Base-by-base conservation (phyloP, 92 coral and sea anemone species). In the Epizoanthus ramosus region DNA sequence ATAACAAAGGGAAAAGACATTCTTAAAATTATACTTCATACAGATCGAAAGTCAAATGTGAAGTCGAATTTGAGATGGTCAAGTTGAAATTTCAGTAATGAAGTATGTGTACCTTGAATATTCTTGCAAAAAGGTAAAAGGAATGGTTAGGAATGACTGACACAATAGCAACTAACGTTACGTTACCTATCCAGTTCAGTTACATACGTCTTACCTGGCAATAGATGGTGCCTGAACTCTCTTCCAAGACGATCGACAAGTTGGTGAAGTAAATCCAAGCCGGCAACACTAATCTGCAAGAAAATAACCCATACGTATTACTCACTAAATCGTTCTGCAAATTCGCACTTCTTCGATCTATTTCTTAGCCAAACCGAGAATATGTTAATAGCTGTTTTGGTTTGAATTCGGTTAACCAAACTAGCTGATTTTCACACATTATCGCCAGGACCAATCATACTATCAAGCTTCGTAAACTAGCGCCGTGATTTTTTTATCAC, bases 231-330 rank as follows among this genome's bases (percentile, higher is more conserved):
- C 57, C 90, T 93, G 84, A 96, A 94, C 28, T 90, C 84, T 21
- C 90, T 88, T 71, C 96, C 98, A 53, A 92, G 90, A 58, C 91
- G 91, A 83, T 91, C 92, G 22, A 93, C 94, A 31, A 96, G 88
- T 67, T 90, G 93, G 47, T 94, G 93, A 37, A 96, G 88, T 24
- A 96, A 83, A 72, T 92, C 99, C 87, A 96, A 74, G 3, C 99
- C 99, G 60, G 93, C 93, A 10, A 95, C 92, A 80, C 99, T 96
- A 73, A 96, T 85, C 99, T 96, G 81, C 39, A 86, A 86, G 64
- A 90, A 31, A 63, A 57, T 18, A 79, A 28, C 90, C 13, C 57
- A 80, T 54, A 18, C 28, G 35, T 7, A 59, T 58, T 25, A 57
- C 37, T 70, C 25, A 37, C 28, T 54, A 54, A 14, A 72, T 75